These are phyloP conservation scores for Tyrophagus putrescentiae DNA, from an alignment of 1,140 invertebrate species.

Conservation along the genomic window DNA sequence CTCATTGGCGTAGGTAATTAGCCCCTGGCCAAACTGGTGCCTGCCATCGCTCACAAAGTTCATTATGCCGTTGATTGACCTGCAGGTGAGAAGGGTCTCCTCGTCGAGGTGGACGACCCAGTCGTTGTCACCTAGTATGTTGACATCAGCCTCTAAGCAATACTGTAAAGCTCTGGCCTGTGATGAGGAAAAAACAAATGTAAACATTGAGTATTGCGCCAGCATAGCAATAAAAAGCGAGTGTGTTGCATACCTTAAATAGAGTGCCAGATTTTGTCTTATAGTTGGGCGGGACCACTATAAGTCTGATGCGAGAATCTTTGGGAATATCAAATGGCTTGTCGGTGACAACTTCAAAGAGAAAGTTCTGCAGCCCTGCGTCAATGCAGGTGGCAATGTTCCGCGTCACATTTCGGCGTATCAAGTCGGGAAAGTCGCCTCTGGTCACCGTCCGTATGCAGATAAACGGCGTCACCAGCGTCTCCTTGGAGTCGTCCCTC, in stretches of 20 bases:
- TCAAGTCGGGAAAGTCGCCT: constrained; percentile 82
- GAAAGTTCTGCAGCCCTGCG: constrained; percentile 84
- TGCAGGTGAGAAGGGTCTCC: constrained; percentile 85
- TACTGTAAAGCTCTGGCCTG: constrained; percentile 79
- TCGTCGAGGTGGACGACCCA: constrained; percentile 98
- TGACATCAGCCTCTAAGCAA: constrained; percentile 78
- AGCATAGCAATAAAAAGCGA: not conserved
- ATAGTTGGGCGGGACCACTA: constrained; percentile 72
- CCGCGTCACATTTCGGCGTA: constrained; percentile 65
- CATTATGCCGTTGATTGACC: constrained; percentile 70
- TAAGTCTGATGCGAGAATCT: constrained; percentile 54
- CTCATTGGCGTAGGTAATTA: constrained; percentile 95
- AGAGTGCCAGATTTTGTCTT: constrained; percentile 73
- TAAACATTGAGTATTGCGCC: too few species aligned
- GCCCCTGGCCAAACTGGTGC: constrained; percentile 89
- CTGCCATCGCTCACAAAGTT: constrained; percentile 91
- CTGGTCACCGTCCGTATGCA: constrained; percentile 88
- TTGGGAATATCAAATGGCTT: constrained; percentile 53
- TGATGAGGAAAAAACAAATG: not conserved
- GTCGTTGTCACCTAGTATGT: constrained; percentile 69
- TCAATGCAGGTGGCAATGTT: constrained; percentile 79
- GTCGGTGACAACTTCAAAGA: constrained; percentile 93
- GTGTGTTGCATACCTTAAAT: constrained; percentile 48
- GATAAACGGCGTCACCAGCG: constrained; percentile 80
- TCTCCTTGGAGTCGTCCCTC: constrained; percentile 49